A percentile compares a stretch with the other conserved stretches of the same genome.
phyloP scores from a whole-genome alignment of 2,888 invertebrate species.

The Muscina levida region DNA sequence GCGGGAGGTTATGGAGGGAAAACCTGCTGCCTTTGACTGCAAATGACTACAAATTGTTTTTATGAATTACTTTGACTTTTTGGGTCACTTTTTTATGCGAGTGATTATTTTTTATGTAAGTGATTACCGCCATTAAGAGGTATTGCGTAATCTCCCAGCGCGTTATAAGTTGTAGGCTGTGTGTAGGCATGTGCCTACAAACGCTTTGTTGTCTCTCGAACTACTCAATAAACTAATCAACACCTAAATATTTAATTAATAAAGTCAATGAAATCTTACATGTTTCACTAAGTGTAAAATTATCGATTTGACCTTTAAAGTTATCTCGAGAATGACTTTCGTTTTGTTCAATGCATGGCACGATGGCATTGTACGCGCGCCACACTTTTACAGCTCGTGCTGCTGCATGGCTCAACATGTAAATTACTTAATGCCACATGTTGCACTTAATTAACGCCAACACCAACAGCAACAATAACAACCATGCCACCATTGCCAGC shows the following conservation, averaged over 20 bases:
- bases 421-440: slow-evolving; percentile 66
- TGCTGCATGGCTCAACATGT: slow-evolving; percentile 50
- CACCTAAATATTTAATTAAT: slow-evolving; percentile 58
- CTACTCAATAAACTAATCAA: slow-evolving; percentile 53
- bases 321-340: slow-evolving; percentile 5
- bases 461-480: slow-evolving; percentile 46
- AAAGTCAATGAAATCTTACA: slow-evolving; percentile 49
- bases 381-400: slow-evolving; percentile 1
- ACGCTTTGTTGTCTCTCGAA: background rate
- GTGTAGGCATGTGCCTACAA: slow-evolving; percentile 11
- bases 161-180: background rate
- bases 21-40: background rate
- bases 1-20: slow-evolving; percentile 7
- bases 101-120: background rate
- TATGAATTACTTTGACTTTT: slow-evolving; percentile 72
- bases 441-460: slow-evolving; percentile 62
- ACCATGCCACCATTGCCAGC: slow-evolving; percentile 22
- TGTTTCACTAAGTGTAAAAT: slow-evolving; percentile 63
- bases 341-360: background rate
- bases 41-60: slow-evolving; percentile 76
- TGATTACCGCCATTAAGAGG: background rate
- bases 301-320: slow-evolving; percentile 64
- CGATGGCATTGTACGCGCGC: slow-evolving; percentile 32
- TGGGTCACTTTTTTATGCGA: slow-evolving; percentile 12
- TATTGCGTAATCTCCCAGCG: too few species aligned